A percentile compares a stretch with the other conserved stretches of the same genome.
Evolutionary conservation across 2,888 invertebrate species (phyloP).

Genomic region (Tricholauxania praeusta): DNA sequence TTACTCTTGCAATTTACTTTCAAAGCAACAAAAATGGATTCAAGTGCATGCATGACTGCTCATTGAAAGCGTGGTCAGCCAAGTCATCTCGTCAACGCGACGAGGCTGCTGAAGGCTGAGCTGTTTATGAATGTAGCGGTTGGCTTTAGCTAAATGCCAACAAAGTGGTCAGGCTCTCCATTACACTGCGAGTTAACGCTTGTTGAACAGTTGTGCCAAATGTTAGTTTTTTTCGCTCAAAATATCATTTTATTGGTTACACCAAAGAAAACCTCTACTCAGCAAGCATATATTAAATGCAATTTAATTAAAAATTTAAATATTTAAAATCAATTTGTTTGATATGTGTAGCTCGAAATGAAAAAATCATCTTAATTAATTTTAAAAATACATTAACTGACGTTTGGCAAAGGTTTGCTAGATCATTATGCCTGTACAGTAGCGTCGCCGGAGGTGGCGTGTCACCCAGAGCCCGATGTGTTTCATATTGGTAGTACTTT

Average conservation of each 20-base stretch:
- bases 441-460: neutral
- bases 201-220: slow-evolving; percentile 6
- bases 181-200: slow-evolving; percentile 29
- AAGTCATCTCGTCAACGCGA: slow-evolving; percentile 26
- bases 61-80: slow-evolving; percentile 38
- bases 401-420: slow-evolving; percentile 36
- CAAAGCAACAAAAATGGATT: slow-evolving; percentile 39
- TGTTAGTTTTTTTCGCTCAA: slow-evolving; percentile 20
- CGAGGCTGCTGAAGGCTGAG: slow-evolving; percentile 28
- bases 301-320: slow-evolving; percentile 28
- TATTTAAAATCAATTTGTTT: slow-evolving; percentile 23
- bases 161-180: slow-evolving; percentile 31
- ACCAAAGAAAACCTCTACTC: neutral
- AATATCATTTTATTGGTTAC: neutral
- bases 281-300: slow-evolving; percentile 21
- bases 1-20: slow-evolving; percentile 8
- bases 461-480: neutral
- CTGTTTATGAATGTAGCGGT: slow-evolving; percentile 22
- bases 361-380: slow-evolving; percentile 62
- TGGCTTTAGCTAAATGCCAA: slow-evolving; percentile 43
- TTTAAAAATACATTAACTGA: slow-evolving; percentile 63
- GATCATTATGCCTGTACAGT: neutral
- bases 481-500: too few relatives aligned
- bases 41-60: slow-evolving; percentile 49
- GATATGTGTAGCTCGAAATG: neutral